A percentile compares a stretch with the other conserved stretches of the same genome.
phyloP scores from a whole-genome alignment of 2,113 vertebrate genomes.

The Fregetta grallaria region DNA sequence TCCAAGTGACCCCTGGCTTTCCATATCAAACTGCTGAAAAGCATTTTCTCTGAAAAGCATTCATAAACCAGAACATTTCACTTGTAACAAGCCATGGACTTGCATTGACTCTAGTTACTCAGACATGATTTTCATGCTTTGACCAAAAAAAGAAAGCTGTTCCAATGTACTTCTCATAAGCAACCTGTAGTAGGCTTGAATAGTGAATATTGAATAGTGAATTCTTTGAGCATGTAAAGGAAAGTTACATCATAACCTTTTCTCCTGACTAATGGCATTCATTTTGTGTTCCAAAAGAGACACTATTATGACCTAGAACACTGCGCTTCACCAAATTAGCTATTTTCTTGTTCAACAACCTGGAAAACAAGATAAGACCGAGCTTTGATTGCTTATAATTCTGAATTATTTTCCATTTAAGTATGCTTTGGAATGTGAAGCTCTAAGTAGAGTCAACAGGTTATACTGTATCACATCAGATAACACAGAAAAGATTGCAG shows the following conservation, averaged over 20 bases:
- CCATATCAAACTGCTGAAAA: not conserved
- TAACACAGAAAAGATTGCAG: slow-evolving; percentile 21
- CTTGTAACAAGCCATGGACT: not conserved
- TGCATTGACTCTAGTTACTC: not conserved
- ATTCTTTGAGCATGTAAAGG: not conserved
- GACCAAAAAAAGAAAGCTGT: not conserved
- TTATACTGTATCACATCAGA: slow-evolving; percentile 5
- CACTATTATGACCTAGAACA: not conserved
- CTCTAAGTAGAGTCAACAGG: slow-evolving; percentile 13
- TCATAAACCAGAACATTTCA: not conserved
- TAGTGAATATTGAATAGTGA: not conserved
- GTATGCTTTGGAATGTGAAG: slow-evolving; percentile 15
- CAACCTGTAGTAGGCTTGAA: not conserved
- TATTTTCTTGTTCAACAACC: not conserved
- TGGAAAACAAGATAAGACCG: not conserved
- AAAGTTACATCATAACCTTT: not conserved
- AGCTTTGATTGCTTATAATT: not conserved
- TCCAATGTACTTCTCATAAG: not conserved
- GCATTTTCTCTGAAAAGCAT: not conserved
- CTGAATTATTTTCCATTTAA: slow-evolving; percentile 17
- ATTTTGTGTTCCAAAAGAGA: not conserved
- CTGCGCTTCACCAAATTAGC: not conserved
- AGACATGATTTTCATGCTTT: not conserved
- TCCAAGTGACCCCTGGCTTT: not conserved
- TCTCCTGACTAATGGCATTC: not conserved